Base-by-base conservation (phyloP, 2,888 invertebrate genomes). In the Anorthoa munda region DNA sequence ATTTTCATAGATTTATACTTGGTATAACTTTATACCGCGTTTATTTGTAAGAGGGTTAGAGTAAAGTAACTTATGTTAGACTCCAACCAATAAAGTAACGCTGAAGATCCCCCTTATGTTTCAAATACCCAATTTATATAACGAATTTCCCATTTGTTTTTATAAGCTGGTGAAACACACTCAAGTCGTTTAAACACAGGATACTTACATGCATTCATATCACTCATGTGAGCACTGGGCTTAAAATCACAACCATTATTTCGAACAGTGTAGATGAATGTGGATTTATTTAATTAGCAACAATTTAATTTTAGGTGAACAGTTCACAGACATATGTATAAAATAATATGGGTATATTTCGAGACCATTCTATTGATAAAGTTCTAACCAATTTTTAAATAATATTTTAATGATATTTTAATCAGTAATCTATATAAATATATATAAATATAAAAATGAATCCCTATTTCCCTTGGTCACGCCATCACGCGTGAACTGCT, bases 221-320 rank as follows among this genome's bases (percentile, higher is more conserved):
- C 60, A 67, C 59, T 45, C 17, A 50, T 39, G 21, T 66, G 46
- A 63, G 18, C 46, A 58, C 51, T 0, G 21, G 18, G 64, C 81
- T 67, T 78, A 81, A 81, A 81, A 78, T 75, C 17, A 78, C 67
- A 78, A n/a, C 21, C 15, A 45, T 64, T 71, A 81, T 65, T 66
- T 50, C n/a, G 13, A 66, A 59, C 21, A 31, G 15, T 63, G n/a
- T 45, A 58, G 26, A 64, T 2, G 39, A 1, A 39, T 39, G 15
- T 0, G 26, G 2, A 26, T 17, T 66, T 55, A 74, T 55, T 59
- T 15, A 26, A 7, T n/a, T 39, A 31, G 39, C 39, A 39, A 9
- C 39, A 7, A 31, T 72, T 39, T 39, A 66, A 56, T 56, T 66
- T 61, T 23, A 18, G 23, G 4, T 55, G 26, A 46, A 46, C 15